Base-by-base conservation (phyloP, 2,888 invertebrate species). In the Mycogona germanica region DNA sequence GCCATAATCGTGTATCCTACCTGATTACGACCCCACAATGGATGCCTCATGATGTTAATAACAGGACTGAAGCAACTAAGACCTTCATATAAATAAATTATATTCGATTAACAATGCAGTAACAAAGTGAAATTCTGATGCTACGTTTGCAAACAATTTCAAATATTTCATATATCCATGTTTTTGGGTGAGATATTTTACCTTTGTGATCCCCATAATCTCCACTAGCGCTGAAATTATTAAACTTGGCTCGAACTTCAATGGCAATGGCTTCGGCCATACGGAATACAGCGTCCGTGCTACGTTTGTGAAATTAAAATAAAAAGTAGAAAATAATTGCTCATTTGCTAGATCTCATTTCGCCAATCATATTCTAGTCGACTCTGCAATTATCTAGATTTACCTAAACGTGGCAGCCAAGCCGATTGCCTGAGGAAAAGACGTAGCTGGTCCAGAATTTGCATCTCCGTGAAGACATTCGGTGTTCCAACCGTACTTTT, bases 321-420 rank as follows among this genome's bases (percentile, higher is more conserved):
- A 6, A 28, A 17, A 28, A 17, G 14, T 25, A 45, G 19, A 19
- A 45, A 21, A 6, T 21, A 6, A 5, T 12, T 6, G n/a, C 9
- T 21, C 6, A 9, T 25, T 9, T 6, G 7, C n/a, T 25, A 6
- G 19, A 12, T 6, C 32, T 9, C 9, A 6, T 7, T 28, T 9
- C 9, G 9, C 7, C n/a, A 12, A 32, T 32, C n/a, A 12, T 32
- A n/a, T 32, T 32, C n/a, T 32, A 32, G 12, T 9, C 12, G 9
- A 19, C 14, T 14, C 17, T 12, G 9, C 17, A 9, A 19, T 9
- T 41, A 41, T 12, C 35, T 32, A n/a, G 35, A 32, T 12, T 17
- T 56, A 56, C 56, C 49, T 54, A 29, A 53, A 56, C 19, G 56
- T 54, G 17, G 56, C 56, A 9, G 56, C 48, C n/a, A 56, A 26